phyloP scores from a whole-genome alignment of 1,140 invertebrate genomes.

The Nomia melanderi region DNA sequence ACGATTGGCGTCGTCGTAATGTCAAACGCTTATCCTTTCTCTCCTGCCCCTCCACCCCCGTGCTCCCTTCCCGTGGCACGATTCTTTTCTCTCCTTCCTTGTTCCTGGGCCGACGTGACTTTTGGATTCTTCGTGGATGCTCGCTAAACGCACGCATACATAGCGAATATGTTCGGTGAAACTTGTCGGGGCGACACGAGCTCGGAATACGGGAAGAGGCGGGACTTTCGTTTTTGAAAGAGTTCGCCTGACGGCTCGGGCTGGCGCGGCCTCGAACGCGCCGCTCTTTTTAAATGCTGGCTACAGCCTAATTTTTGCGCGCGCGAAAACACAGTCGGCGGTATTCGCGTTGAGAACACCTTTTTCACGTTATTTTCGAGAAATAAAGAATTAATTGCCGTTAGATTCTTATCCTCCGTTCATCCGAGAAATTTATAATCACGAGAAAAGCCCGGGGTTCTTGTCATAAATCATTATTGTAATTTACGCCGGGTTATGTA shows the following conservation, averaged over 20 bases:
- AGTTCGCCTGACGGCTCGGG: slow-evolving; percentile 29
- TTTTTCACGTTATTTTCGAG: no score
- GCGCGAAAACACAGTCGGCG: not conserved
- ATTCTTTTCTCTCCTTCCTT: slow-evolving; percentile 27
- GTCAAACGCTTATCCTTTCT: slow-evolving; percentile 35
- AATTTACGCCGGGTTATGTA: slow-evolving; percentile 24
- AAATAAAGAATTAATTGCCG: no score
- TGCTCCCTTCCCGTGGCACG: not conserved
- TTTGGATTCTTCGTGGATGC: slow-evolving; percentile 54
- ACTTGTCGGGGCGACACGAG: slow-evolving; percentile 67
- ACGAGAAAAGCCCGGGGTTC: not conserved
- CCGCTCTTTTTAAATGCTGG: slow-evolving; percentile 41
- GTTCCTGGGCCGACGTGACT: slow-evolving; percentile 41
- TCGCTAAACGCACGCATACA: slow-evolving; percentile 57
- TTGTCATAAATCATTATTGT: slow-evolving; percentile 25
- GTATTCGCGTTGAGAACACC: no score
- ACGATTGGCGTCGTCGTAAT: slow-evolving; percentile 11
- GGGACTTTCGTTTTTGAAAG: slow-evolving; percentile 74
- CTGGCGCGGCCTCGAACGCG: slow-evolving; percentile 57
- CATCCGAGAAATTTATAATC: slow-evolving; percentile 29
- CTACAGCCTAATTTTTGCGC: slow-evolving; percentile 32
- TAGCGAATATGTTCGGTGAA: slow-evolving; percentile 69
- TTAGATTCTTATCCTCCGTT: not conserved
- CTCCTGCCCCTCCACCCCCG: not conserved
- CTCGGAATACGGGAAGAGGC: slow-evolving; percentile 70